Conservation (phyloP, 2,113 vertebrate genomes). For the Sapajus apella region DNA sequence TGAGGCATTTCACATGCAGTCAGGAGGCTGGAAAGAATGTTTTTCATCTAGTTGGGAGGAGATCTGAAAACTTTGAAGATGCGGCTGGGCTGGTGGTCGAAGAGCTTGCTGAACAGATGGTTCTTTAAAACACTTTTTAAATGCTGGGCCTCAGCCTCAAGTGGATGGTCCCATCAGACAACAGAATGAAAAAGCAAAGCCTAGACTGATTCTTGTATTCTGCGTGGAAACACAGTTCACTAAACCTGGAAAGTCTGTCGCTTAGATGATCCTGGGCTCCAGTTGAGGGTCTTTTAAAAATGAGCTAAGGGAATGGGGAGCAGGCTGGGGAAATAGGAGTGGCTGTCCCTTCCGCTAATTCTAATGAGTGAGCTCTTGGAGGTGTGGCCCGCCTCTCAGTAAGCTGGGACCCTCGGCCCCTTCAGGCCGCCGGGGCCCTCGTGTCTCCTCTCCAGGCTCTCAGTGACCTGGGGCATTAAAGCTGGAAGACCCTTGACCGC, state of each 20-base stretch:
- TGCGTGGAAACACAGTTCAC: background rate
- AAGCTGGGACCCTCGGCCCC: background rate
- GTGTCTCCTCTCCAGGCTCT: background rate
- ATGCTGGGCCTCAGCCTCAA: constrained; percentile 30
- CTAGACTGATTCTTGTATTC: background rate
- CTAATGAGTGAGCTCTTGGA: background rate
- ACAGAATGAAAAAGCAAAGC: background rate
- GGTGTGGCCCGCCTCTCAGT: too few relatives aligned
- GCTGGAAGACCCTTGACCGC: background rate
- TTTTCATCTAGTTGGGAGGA: constrained; percentile 57
- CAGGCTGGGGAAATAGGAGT: background rate
- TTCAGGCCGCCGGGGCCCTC: background rate
- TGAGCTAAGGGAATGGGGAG: background rate
- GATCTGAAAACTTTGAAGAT: constrained; percentile 59
- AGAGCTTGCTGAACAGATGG: constrained; percentile 54
- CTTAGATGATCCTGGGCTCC: background rate
- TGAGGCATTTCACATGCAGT: background rate
- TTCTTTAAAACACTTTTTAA: constrained; percentile 59
- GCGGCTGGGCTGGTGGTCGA: constrained; percentile 13
- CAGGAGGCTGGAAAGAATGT: background rate
- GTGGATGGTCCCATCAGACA: background rate
- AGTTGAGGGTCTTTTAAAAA: background rate
- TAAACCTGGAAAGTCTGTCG: background rate
- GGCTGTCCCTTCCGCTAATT: background rate
- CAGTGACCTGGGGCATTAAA: background rate